Base-by-base conservation (phyloP, 2,888 invertebrate genomes). In the Papilio protenor region DNA sequence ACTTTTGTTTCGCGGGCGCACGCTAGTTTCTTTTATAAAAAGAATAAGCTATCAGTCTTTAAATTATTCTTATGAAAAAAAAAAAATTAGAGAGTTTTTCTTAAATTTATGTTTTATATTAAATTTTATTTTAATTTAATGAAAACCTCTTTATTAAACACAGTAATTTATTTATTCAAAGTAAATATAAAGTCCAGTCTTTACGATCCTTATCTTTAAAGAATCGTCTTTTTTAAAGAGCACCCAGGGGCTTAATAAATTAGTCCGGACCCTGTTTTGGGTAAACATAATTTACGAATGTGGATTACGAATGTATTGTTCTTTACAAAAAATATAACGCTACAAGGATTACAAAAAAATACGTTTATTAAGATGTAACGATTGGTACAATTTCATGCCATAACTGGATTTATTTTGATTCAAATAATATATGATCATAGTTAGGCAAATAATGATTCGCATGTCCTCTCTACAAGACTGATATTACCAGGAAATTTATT, bases 171-270 rank as follows among this genome's bases (percentile, higher is more conserved):
- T n/a, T 66, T 66, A 66, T 66, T 45, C 66, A 66, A 66, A 66
- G n/a, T 40, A 66, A 45, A 66, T 66, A 45, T 21, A 66, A 40
- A 66, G n/a, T 40, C 45, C 73, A 55, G 11, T 23, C 72, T 33
- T 73, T 33, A 73, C 21, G 21, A 57, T 73, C 57, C 55, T 18
- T 72, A 40, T 23, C 12, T 21, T 73, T 21, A 73, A 73, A 57
- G 73, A 73, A 57, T 73, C n/a, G 23, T 73, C 73, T 73, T 73
- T 40, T n/a, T 73, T 55, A 59, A 73, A 55, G 55, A 33, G 21
- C 40, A 55, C 57, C 55, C 21, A n/a, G 18, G 57, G 73, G 73
- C 45, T 59, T 73, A 57, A 57, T 55, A 55, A 55, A 73, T 73
- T 73, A 73, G 55, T 57, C 52, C n/a, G n/a, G n/a, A n/a, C n/a